Evolutionary conservation across 2,888 invertebrate genomes (phyloP).

Genomic region (Eilema caniola): DNA sequence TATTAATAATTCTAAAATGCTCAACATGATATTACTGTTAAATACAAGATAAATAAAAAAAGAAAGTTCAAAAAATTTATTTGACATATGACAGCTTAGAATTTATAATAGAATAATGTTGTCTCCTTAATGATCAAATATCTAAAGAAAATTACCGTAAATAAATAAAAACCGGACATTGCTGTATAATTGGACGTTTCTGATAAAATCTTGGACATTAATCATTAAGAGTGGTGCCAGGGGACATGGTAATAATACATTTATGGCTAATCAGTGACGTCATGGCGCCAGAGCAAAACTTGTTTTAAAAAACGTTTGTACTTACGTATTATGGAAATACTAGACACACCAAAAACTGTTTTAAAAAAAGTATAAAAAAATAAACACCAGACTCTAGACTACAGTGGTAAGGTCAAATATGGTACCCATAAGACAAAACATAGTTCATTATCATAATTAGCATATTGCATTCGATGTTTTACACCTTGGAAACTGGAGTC

Average conservation of each 20-base stretch:
- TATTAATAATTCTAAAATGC: too few relatives aligned
- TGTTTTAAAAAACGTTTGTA: neutral
- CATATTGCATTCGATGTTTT: too few relatives aligned
- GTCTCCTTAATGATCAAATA: conserved; percentile 3
- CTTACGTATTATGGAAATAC: neutral
- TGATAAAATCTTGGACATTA: conserved; percentile 20
- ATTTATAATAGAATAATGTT: neutral
- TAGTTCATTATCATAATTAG: too few relatives aligned
- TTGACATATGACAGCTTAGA: neutral
- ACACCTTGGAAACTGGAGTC: too few relatives aligned
- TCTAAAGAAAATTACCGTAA: conserved; percentile 19
- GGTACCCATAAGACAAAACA: too few relatives aligned
- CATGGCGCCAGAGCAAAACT: neutral
- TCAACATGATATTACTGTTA: too few relatives aligned
- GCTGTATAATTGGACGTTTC: conserved; percentile 21
- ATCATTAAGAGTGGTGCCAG: conserved; percentile 15
- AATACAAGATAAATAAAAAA: neutral
- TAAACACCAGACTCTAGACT: too few relatives aligned
- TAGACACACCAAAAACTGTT: too few relatives aligned
- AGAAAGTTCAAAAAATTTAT: neutral
- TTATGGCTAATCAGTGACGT: neutral
- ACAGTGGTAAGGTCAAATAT: too few relatives aligned
- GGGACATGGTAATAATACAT: conserved; percentile 8
- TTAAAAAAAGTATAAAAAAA: too few relatives aligned
- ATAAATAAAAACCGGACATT: conserved; percentile 15